Evolutionary conservation across 2,888 invertebrate species (phyloP).

Genomic region (Eupeodes latifasciatus): DNA sequence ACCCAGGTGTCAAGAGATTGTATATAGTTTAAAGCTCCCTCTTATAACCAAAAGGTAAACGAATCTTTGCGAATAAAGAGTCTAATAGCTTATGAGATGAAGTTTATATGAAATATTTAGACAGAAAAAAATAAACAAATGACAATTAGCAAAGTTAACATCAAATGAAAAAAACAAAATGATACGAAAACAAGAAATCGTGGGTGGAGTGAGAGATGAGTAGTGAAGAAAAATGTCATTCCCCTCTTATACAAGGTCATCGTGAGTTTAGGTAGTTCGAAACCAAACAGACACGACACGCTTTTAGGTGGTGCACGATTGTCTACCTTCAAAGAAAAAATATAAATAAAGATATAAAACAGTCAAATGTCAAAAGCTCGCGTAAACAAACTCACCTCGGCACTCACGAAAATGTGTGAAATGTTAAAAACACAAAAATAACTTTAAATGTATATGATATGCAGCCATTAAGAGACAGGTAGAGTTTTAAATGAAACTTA

Average conservation of each 20-base stretch:
- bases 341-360: neutral
- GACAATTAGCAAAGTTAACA: conserved; percentile 23
- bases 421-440: conserved; percentile 20
- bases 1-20: conserved; percentile 35
- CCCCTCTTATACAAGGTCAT: conserved; percentile 33
- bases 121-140: conserved; percentile 16
- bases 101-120: neutral
- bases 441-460: neutral
- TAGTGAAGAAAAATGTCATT: conserved; percentile 10
- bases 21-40: neutral
- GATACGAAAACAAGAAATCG: neutral
- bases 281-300: neutral
- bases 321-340: neutral
- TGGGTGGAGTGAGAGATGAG: neutral
- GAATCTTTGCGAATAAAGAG: no score
- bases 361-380: conserved; percentile 59
- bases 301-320: conserved; percentile 39
- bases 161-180: neutral
- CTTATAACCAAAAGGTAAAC: neutral
- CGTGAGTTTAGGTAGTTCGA: conserved; percentile 4
- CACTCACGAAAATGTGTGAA: conserved; percentile 40
- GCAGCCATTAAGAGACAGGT: neutral
- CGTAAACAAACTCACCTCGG: conserved; percentile 46
- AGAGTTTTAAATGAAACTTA: neutral
- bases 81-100: neutral